Evolutionary conservation across 64 coral and sea anemone genomes (phyloP).

Genomic region (Cladopsammia gracilis): DNA sequence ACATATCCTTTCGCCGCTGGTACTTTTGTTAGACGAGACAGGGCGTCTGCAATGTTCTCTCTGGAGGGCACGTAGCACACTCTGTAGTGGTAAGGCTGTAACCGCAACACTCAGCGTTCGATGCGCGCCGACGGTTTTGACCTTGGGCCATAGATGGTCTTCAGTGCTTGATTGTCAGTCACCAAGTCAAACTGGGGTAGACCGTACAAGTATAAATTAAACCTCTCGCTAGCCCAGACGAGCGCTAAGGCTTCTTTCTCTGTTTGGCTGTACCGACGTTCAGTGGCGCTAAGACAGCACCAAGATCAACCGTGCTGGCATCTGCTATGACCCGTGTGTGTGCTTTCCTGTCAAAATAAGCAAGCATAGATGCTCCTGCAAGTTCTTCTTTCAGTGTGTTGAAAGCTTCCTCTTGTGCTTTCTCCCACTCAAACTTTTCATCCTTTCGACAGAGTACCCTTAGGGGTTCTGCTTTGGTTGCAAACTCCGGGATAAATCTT

Average conservation of each 20-base stretch:
- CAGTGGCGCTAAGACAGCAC: neutral
- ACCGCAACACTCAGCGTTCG: neutral
- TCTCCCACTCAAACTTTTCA: neutral
- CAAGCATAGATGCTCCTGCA: neutral
- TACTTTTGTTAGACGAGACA: neutral
- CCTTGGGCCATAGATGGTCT: conserved; percentile 13
- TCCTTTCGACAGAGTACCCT: neutral
- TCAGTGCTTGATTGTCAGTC: conserved; percentile 16
- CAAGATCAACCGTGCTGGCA: conserved; percentile 32
- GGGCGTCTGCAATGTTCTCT: neutral
- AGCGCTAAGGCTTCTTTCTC: conserved; percentile 12
- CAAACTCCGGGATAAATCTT: conserved; percentile 26
- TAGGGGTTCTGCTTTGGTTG: neutral
- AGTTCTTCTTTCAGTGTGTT: neutral
- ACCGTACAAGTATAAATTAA: conserved; percentile 5
- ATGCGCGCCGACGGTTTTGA: conserved; percentile 3
- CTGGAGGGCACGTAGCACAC: neutral
- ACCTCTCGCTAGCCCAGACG: neutral
- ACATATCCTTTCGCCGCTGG: neutral
- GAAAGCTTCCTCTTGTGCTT: conserved; percentile 17
- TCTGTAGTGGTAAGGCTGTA: neutral
- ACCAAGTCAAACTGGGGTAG: conserved; percentile 5
- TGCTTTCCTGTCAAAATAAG: conserved; percentile 24
- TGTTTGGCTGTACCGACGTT: neutral
- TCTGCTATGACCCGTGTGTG: conserved; percentile 16